These are phyloP conservation scores for Polietes domitor DNA, from an alignment of 2,888 invertebrate species.

Conservation along the genomic window DNA sequence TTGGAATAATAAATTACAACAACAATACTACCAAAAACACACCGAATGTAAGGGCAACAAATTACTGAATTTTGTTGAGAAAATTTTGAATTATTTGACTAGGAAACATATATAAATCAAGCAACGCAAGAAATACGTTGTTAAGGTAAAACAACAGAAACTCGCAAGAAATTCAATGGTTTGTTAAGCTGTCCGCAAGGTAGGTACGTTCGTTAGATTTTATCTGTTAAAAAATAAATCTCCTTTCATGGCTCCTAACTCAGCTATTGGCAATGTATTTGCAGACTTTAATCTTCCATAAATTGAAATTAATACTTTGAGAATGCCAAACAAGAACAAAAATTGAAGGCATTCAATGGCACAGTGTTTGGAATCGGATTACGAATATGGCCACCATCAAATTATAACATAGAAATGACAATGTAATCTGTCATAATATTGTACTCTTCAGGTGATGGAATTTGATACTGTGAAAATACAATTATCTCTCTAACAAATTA, in stretches of 20 bases:
- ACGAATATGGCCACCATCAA: too few relatives aligned
- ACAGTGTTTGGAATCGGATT: background rate
- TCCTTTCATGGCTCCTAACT: too few relatives aligned
- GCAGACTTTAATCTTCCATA: background rate
- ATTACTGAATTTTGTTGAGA: slow-evolving; percentile 3
- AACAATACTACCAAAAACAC: background rate
- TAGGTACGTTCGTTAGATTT: too few relatives aligned
- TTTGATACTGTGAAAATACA: too few relatives aligned
- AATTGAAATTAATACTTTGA: slow-evolving; percentile 45
- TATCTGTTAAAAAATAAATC: background rate
- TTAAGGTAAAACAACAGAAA: slow-evolving; percentile 1
- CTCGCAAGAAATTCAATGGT: too few relatives aligned
- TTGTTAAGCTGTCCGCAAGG: too few relatives aligned
- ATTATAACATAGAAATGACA: too few relatives aligned
- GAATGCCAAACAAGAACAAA: background rate
- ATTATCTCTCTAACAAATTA: too few relatives aligned
- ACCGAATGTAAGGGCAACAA: slow-evolving; percentile 12
- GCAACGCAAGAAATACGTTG: background rate
- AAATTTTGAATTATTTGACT: slow-evolving; percentile 48
- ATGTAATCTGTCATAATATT: too few relatives aligned
- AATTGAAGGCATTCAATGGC: too few relatives aligned
- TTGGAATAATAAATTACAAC: slow-evolving; percentile 55
- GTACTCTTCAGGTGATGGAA: too few relatives aligned
- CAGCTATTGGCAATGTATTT: slow-evolving; percentile 1
- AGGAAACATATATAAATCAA: slow-evolving; percentile 46